Base-by-base conservation (phyloP, 2,888 invertebrate genomes). In the Drosophila rubida region DNA sequence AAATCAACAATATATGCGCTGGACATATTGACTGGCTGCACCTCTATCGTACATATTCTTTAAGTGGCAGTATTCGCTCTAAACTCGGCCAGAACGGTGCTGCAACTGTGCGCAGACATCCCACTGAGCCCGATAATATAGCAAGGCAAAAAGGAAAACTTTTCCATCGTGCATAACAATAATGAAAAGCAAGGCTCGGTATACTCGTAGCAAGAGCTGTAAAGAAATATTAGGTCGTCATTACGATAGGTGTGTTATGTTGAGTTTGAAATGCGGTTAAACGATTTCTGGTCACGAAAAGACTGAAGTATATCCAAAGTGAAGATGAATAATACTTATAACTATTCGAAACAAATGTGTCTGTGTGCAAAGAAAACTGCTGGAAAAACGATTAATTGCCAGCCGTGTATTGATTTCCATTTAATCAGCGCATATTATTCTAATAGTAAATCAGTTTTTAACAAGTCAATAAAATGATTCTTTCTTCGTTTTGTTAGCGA, bases 401-500 rank as follows among this genome's bases (percentile, higher is more conserved):
- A 53, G 41, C 51, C 39, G 39, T 51, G n/a, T 51, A 39, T 51
- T 51, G 27, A 51, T 51, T 51, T 25, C n/a, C 51, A 51, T n/a
- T 49, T 23, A 23, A 22, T 9, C 27, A 41, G 19, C 13, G n/a
- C 25, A 39, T 23, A 9, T 19, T 39, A 19, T 25, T 46, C 23
- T 44, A 7, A 14, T 25, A 39, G 37, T 37, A 22, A 13, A 49
- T 25, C 25, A 11, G 1, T 11, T 11, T 35, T 16, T 25, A 32
- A 35, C 8, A 37, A 46, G 2, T 4, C 13, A 30, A 58, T 41
- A 8, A 37, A 60, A 23, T 11, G 4, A 14, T 11, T n/a, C 4
- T 1, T 32, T 11, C 11, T 11, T n/a, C 4, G 3, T 32, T 11
- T 13, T 11, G 13, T 11, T 45, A 95, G 95, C 92, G 94, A 94